These are phyloP conservation scores for Callionymus lyra DNA, from an alignment of 2,113 vertebrate genomes.

Conservation along the genomic window DNA sequence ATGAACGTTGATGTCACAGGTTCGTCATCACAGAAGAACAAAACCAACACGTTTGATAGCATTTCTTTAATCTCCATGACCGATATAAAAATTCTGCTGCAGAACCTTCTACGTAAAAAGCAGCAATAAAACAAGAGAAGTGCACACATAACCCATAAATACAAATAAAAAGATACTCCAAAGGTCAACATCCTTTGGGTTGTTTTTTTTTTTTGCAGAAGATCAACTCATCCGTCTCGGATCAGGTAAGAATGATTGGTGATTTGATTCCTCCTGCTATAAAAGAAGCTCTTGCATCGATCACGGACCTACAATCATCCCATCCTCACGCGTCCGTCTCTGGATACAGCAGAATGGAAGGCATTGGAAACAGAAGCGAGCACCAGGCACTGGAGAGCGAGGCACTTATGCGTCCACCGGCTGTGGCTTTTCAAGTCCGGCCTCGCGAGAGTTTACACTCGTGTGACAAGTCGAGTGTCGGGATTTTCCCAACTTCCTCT, in stretches of 20 bases:
- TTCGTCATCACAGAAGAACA: too few relatives aligned
- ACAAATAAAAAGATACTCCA: conserved; percentile 52
- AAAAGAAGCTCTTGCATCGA: too few relatives aligned
- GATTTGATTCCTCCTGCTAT: too few relatives aligned
- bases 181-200: conserved; percentile 54
- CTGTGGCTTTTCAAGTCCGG: conserved; percentile 33
- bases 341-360: conserved; percentile 41
- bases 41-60: conserved; percentile 10
- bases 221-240: conserved; percentile 42
- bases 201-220: conserved; percentile 40
- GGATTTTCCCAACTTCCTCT: too few relatives aligned
- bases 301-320: too few relatives aligned
- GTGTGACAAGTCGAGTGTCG: too few relatives aligned
- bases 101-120: conserved; percentile 55
- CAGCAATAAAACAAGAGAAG: conserved; percentile 45
- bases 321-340: too few relatives aligned
- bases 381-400: conserved; percentile 63
- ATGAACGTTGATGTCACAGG: too few relatives aligned
- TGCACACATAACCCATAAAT: conserved; percentile 48
- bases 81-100: conserved; percentile 63
- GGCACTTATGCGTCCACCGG: conserved; percentile 66
- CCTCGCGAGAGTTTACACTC: too few relatives aligned
- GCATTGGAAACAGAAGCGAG: conserved; percentile 52
- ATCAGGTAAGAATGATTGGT: background rate
- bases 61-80: conserved; percentile 52